These are phyloP conservation scores for Isaurus tuberculatus DNA, from an alignment of 92 coral and sea anemone genomes.

Conservation along the genomic window DNA sequence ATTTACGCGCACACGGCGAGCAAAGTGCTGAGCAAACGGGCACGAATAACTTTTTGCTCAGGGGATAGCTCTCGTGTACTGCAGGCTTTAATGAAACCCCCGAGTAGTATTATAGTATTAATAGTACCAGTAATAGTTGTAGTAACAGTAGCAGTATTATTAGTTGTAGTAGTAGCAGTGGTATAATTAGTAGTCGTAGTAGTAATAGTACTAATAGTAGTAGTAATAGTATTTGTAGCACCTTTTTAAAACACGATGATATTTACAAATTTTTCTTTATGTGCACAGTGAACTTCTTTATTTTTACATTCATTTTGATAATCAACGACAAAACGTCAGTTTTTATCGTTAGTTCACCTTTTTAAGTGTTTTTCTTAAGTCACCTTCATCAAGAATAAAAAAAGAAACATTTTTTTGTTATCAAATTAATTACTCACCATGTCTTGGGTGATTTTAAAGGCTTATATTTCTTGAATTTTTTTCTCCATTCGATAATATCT, in stretches of 20 bases:
- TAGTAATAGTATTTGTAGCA: neutral
- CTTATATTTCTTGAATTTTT: slow-evolving; percentile 91
- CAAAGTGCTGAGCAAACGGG: too few species aligned
- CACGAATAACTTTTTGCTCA: too few species aligned
- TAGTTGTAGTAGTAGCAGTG: neutral
- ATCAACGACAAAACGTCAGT: too few species aligned
- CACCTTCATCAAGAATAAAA: neutral
- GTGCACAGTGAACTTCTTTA: too few species aligned
- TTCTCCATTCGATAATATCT: slow-evolving; percentile 93
- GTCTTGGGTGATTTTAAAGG: slow-evolving; percentile 90
- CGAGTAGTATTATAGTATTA: too few species aligned
- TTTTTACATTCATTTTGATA: too few species aligned
- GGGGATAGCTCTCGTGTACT: too few species aligned
- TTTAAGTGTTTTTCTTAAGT: too few species aligned
- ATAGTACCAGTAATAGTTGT: neutral
- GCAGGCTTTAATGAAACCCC: too few species aligned
- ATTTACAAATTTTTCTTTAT: too few species aligned
- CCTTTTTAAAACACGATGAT: neutral
- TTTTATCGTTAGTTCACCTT: too few species aligned
- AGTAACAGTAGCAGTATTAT: neutral
- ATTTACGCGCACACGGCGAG: too few species aligned
- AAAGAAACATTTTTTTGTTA: neutral
- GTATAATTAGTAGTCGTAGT: neutral
- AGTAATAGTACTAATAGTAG: neutral
- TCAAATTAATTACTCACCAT: slow-evolving; percentile 67